Evolutionary conservation across 2,888 invertebrate genomes (phyloP), one percentile per base, ranked within the genome.

Genomic region (Diloba caeruleocephala): DNA sequence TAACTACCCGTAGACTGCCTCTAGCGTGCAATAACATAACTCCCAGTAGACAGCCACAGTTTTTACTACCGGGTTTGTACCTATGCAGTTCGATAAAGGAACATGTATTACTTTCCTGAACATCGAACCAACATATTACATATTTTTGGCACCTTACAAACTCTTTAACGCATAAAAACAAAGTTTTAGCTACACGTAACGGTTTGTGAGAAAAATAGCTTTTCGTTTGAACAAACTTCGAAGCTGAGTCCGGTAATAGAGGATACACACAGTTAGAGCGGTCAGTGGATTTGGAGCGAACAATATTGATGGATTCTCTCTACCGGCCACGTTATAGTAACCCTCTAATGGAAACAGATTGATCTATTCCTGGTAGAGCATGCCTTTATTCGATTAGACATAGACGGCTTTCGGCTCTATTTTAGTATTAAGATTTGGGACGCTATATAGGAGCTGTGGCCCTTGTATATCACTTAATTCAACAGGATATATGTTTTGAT

Each of bases 341-440:
- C 23, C 36, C 43, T 57, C 55, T 78, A 77, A 77, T 77, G 69
- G 67, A 76, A 69, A 76, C 68, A 74, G 78, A 77, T 77, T 67
- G 78, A 68, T 54, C 66, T 72, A 65, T 71, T 66, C 74, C 65
- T 65, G 49, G 53, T 55, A 29, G 58, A 54, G 61, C 51, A 51
- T 51, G 60, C 53, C 58, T 63, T 71, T 68, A 65, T 75, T 71
- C 49, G 67, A 71, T 73, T 73, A 68, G 54, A 45, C 28, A 48
- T 39, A 41, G 69, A 28, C 48, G 39, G 55, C 50, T 70, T 60
- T 58, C 36, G 23, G 43, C 50, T 68, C 58, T 69, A 58, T 75
- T 71, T 67, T 52, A 60, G 59, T 51, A 49, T 53, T 69, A 64
- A 42, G 66, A 51, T 65, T 52, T 49, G 58, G 57, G 43, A 50